These are phyloP conservation scores for Drosophila lutescens DNA, from an alignment of 2,888 invertebrate species.

Conservation along the genomic window DNA sequence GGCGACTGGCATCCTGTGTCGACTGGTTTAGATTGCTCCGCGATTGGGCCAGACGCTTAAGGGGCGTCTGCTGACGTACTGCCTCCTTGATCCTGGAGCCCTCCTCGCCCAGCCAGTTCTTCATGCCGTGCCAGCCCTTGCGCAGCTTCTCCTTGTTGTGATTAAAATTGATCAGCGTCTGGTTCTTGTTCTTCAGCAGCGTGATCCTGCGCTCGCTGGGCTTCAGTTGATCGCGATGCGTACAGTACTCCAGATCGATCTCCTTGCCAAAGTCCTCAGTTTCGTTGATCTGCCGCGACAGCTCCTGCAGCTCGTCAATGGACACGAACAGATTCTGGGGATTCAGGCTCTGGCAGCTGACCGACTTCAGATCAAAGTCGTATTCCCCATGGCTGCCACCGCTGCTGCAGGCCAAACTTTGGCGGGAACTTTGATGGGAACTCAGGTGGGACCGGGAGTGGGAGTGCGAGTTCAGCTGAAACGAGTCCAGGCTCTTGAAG, in stretches of 20 bases:
- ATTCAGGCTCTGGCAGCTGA: slow-evolving; percentile 83
- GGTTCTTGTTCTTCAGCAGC: slow-evolving; percentile 83
- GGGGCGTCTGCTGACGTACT: slow-evolving; percentile 82
- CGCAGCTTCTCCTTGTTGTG: slow-evolving; percentile 83
- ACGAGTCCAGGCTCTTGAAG: slow-evolving; percentile 81
- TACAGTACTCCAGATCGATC: slow-evolving; percentile 83
- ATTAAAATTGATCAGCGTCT: slow-evolving; percentile 80
- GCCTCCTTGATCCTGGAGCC: slow-evolving; percentile 82
- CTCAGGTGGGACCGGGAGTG: neutral
- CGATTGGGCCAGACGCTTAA: slow-evolving; percentile 81
- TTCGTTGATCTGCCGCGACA: slow-evolving; percentile 83
- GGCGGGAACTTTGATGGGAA: slow-evolving; percentile 65
- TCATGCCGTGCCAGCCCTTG: slow-evolving; percentile 84
- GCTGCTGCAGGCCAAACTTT: slow-evolving; percentile 67
- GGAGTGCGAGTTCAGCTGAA: slow-evolving; percentile 40
- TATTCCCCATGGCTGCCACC: slow-evolving; percentile 79
- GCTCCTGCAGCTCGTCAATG: slow-evolving; percentile 84
- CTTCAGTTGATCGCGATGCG: slow-evolving; percentile 83
- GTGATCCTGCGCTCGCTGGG: slow-evolving; percentile 84
- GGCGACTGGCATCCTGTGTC: slow-evolving; percentile 28
- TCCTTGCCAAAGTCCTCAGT: slow-evolving; percentile 82
- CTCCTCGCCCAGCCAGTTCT: slow-evolving; percentile 84
- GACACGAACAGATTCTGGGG: slow-evolving; percentile 83
- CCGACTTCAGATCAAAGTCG: slow-evolving; percentile 82
- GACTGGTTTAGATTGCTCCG: slow-evolving; percentile 72